Percentiles rank a stretch among this genome's conserved stretches.
phyloP scores from a whole-genome alignment of 2,797 vertebrate genomes.

The Rhincodon typus region DNA sequence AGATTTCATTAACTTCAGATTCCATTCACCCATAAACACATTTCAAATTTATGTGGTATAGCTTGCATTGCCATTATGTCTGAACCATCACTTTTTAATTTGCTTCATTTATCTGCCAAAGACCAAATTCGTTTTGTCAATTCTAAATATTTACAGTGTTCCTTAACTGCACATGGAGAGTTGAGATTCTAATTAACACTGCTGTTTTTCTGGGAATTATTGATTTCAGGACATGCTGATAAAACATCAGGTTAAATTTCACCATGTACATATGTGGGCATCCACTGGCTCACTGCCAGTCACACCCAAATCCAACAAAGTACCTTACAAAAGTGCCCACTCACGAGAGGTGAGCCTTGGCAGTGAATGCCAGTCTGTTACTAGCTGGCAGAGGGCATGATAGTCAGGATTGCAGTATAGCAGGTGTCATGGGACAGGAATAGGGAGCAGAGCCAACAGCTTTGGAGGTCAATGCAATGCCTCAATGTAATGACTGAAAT shows the following conservation, averaged over 20 bases:
- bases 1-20: background rate
- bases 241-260: background rate
- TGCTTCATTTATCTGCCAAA: background rate
- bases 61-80: background rate
- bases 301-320: background rate
- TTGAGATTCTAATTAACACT: background rate
- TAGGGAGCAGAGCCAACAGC: no score
- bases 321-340: background rate
- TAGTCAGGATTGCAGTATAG: background rate
- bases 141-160: background rate
- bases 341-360: background rate
- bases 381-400: background rate
- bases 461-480: background rate
- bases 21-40: background rate
- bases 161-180: background rate
- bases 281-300: background rate
- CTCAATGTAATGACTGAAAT: background rate
- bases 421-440: background rate
- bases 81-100: background rate
- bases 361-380: background rate
- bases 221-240: background rate
- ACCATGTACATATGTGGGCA: background rate
- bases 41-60: background rate
- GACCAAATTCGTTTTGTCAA: conserved; percentile 7
- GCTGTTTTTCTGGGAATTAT: background rate